phyloP scores from a whole-genome alignment of 92 coral and sea anemone genomes.

The Umimayanthus kanabou region DNA sequence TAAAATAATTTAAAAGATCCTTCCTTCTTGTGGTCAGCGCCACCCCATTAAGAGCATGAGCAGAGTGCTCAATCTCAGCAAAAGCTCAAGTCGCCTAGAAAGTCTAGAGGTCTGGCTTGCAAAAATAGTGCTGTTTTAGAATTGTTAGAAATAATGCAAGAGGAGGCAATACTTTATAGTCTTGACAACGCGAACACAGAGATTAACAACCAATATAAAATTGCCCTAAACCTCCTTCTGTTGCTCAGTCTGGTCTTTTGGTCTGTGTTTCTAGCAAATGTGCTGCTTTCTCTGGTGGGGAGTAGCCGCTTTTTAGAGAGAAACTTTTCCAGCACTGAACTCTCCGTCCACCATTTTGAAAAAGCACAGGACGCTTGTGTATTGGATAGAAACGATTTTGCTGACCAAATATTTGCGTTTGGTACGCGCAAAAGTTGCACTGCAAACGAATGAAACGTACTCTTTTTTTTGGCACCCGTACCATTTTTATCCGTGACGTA shows the following conservation, averaged over 20 bases:
- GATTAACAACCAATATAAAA: too few relatives aligned
- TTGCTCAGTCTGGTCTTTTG: too few relatives aligned
- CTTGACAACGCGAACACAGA: conserved; percentile 45
- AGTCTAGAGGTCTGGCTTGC: conserved; percentile 44
- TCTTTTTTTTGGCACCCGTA: too few relatives aligned
- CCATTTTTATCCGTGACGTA: too few relatives aligned
- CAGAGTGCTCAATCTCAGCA: not conserved
- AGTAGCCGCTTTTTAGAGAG: not conserved
- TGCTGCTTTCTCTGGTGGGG: not conserved
- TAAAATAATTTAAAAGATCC: conserved; percentile 43
- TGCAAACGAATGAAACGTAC: too few relatives aligned
- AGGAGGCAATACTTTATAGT: conserved; percentile 51
- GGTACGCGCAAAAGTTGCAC: too few relatives aligned
- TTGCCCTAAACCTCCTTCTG: too few relatives aligned
- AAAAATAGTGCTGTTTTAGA: conserved; percentile 49
- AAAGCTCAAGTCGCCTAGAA: too few relatives aligned
- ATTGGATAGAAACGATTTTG: too few relatives aligned
- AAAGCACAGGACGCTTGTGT: too few relatives aligned
- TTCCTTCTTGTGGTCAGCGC: conserved; percentile 47
- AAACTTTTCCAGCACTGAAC: not conserved
- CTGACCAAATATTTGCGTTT: too few relatives aligned
- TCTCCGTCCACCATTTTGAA: not conserved
- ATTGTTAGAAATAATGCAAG: conserved; percentile 51
- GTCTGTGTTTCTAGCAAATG: not conserved
- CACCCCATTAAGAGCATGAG: conserved; percentile 7